Evolutionary conservation across 2,888 invertebrate species (phyloP), one percentile per base, ranked within the genome.

Genomic region (Erebia palarica): DNA sequence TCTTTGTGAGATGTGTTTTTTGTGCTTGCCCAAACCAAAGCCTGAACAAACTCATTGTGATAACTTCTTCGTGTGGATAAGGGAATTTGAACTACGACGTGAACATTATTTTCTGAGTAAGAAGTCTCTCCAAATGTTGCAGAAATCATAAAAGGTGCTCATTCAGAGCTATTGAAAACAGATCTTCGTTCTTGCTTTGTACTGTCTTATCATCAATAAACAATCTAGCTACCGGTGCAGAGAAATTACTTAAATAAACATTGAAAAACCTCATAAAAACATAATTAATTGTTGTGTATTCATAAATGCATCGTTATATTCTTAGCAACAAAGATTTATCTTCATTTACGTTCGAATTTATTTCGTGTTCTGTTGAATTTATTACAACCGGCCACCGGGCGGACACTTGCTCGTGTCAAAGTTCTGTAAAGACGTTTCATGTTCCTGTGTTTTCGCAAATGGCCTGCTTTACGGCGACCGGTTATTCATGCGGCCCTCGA

Each of bases 391-490:
- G 10, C 57, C 63, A 49, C 49, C 57, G 61, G 47, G 68, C 59
- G 49, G 14, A 49, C 63, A 63, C 49, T 63, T 63, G 63, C 9
- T 58, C 75, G 77, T 75, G 77, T 74, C 77, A 72, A 78, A 75
- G 78, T 74, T 75, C 73, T 73, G 65, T 67, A 71, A 77, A 76
- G 73, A 75, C 73, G 73, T 72, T 73, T 70, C 72, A 75, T 61
- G 61, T 47, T 18, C 21, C 71, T 73, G 74, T 73, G 72, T 78
- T 78, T 79, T 80, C 76, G 76, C 78, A 76, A 79, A 79, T 77
- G 79, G 78, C 75, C 73, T 76, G 78, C 78, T 81, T 81, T 78
- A 79, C 77, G 78, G 70, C 75, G 79, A 77, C 77, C 76, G 78
- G 79, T 81, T 79, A 77, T 81, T 78, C 76, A 78, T 70, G 78